Conservation (phyloP, 2,797 vertebrate genomes). For the Muraenolepis orangiensis region DNA sequence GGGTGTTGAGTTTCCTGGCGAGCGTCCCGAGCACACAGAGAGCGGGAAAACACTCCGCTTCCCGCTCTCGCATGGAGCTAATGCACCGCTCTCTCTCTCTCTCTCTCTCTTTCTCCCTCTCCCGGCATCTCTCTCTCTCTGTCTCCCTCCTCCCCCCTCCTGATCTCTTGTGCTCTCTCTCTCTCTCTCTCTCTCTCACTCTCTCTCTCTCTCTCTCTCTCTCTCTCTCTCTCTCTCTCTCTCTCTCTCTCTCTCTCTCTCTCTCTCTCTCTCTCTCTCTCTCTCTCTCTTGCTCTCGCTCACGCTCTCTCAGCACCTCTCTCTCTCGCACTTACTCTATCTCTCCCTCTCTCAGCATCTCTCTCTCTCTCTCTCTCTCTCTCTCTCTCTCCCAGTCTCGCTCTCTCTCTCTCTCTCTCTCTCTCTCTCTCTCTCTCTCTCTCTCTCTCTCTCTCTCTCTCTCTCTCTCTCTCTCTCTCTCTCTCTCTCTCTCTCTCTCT, state of each 20-base stretch:
- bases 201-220: slow-evolving; percentile 3
- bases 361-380: neutral
- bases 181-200: slow-evolving; percentile 16
- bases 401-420: too few relatives aligned
- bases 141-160: slow-evolving; percentile 4
- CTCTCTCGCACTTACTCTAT: neutral
- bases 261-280: neutral
- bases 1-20: slow-evolving; percentile 1
- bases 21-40: neutral
- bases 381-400: too few relatives aligned
- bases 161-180: too few relatives aligned
- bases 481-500: neutral
- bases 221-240: neutral
- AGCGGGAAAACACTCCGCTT: neutral
- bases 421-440: neutral
- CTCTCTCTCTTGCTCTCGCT: slow-evolving; percentile 16
- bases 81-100: neutral
- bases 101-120: slow-evolving; percentile 6
- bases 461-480: neutral
- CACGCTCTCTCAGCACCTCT: neutral
- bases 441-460: neutral
- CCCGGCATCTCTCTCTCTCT: slow-evolving; percentile 35
- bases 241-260: neutral
- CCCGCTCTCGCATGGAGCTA: neutral
- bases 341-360: neutral